phyloP scores from a whole-genome alignment of 1,140 invertebrate species.

The Tetraneura akinire region DNA sequence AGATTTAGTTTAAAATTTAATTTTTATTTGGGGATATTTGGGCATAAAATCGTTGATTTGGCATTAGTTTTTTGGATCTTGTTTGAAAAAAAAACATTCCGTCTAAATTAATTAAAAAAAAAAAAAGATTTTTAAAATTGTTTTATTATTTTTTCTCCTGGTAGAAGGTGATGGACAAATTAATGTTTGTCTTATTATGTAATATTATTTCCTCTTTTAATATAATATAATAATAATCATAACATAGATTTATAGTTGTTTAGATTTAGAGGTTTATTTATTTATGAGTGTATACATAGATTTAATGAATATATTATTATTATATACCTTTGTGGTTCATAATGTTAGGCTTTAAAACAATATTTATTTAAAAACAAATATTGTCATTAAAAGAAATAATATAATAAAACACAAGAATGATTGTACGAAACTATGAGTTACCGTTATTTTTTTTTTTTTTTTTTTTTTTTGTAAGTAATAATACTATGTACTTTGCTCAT shows the following conservation, averaged over 20 bases:
- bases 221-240: slow-evolving; percentile 23
- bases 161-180: slow-evolving; percentile 49
- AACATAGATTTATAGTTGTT: slow-evolving; percentile 45
- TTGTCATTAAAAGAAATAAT: slow-evolving; percentile 38
- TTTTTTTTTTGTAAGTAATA: slow-evolving; percentile 47
- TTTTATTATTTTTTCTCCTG: slow-evolving; percentile 42
- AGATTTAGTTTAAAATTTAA: neutral
- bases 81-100: slow-evolving; percentile 44
- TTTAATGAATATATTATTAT: slow-evolving; percentile 43
- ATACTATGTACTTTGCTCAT: slow-evolving; percentile 49
- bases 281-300: slow-evolving; percentile 47
- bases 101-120: slow-evolving; percentile 29
- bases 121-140: slow-evolving; percentile 25
- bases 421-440: slow-evolving; percentile 49
- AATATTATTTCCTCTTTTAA: slow-evolving; percentile 42
- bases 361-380: slow-evolving; percentile 48
- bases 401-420: slow-evolving; percentile 48
- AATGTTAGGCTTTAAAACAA: slow-evolving; percentile 42
- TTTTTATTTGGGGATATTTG: slow-evolving; percentile 38
- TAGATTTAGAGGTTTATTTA: slow-evolving; percentile 47
- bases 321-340: slow-evolving; percentile 51
- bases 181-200: slow-evolving; percentile 34
- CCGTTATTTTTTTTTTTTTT: slow-evolving; percentile 39
- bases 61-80: slow-evolving; percentile 45
- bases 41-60: slow-evolving; percentile 39